Evolutionary conservation across 1,140 invertebrate species (phyloP).

Genomic region (Ceratoteleas bidentatus): DNA sequence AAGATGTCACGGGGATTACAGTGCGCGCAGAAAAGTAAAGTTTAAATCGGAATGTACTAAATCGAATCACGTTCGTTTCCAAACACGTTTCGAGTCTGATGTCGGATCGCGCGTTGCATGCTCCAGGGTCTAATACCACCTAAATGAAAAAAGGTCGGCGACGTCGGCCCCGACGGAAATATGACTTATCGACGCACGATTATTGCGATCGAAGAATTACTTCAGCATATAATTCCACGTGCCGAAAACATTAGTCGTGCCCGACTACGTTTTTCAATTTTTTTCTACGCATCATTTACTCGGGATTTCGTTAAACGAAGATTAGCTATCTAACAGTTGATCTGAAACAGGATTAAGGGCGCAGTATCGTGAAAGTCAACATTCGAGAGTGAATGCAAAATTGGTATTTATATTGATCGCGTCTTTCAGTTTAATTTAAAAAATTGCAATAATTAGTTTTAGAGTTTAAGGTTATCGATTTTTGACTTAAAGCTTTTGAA

Average conservation of each 20-base stretch:
- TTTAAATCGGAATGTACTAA: constrained; percentile 79
- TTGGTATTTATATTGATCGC: no score
- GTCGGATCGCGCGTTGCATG: constrained; percentile 53
- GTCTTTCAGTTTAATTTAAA: no score
- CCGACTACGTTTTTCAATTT: constrained; percentile 22
- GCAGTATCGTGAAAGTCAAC: no score
- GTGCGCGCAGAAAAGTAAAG: constrained; percentile 72
- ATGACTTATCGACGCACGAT: constrained; percentile 54
- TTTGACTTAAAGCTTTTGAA: no score
- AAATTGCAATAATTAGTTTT: no score
- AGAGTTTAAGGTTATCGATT: no score
- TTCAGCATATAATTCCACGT: constrained; percentile 37
- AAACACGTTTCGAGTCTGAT: constrained; percentile 59
- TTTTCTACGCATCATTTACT: constrained; percentile 7
- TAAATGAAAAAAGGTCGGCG: constrained; percentile 55
- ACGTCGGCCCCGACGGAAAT: constrained; percentile 35
- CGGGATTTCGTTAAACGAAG: constrained; percentile 4
- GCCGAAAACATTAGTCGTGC: constrained; percentile 36
- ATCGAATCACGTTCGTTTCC: constrained; percentile 78
- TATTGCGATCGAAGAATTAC: constrained; percentile 31
- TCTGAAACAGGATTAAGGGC: no score
- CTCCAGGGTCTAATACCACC: constrained; percentile 54
- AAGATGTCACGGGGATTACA: constrained; percentile 74
- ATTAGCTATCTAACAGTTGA: neutral
- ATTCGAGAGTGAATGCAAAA: no score